phyloP scores from a whole-genome alignment of 2,797 vertebrate genomes.

The Gallirallus australis region DNA sequence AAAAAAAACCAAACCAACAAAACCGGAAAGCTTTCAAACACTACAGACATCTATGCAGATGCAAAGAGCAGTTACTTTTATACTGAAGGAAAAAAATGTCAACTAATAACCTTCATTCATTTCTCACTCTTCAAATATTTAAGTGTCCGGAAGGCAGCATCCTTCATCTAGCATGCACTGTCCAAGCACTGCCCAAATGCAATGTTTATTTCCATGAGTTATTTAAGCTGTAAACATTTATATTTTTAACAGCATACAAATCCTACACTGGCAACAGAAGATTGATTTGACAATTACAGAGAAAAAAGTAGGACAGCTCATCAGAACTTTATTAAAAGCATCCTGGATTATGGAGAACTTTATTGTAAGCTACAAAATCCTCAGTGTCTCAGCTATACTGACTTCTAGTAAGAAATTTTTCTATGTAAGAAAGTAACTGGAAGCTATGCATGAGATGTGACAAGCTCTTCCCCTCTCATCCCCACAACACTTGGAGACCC shows the following conservation, averaged over 20 bases:
- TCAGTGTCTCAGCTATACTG: background rate
- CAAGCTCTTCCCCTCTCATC: background rate
- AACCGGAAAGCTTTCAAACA: background rate
- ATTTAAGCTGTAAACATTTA: background rate
- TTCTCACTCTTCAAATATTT: background rate
- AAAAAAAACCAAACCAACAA: background rate
- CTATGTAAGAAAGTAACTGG: background rate
- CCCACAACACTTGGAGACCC: background rate
- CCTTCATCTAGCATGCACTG: background rate
- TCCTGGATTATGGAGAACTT: slow-evolving; percentile 30
- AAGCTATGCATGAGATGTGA: background rate
- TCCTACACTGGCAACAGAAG: background rate
- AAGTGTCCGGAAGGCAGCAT: background rate
- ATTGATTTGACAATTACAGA: background rate
- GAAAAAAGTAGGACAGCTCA: slow-evolving; percentile 8
- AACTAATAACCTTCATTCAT: background rate
- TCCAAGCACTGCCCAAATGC: background rate
- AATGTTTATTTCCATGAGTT: background rate
- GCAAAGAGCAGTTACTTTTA: background rate
- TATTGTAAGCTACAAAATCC: background rate
- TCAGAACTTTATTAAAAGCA: slow-evolving; percentile 46
- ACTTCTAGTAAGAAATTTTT: background rate
- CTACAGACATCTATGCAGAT: background rate
- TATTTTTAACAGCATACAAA: background rate
- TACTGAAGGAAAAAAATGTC: background rate